Percentiles rank a stretch among this genome's conserved stretches.
Evolutionary conservation across 2,113 vertebrate genomes (phyloP).

Genomic region (Vidua chalybeata): DNA sequence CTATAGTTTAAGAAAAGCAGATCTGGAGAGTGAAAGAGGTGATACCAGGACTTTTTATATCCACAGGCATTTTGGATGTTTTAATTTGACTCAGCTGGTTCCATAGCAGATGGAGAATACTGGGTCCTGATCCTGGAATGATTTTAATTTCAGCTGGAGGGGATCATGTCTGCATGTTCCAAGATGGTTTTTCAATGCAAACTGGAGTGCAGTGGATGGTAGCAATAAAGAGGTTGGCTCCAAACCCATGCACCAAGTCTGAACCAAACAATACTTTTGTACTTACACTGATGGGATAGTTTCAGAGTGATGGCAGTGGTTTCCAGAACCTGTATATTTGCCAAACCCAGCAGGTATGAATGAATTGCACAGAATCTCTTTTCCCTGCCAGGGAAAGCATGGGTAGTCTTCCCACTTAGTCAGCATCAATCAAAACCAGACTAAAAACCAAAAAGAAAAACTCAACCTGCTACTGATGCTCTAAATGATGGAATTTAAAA

Average conservation of each 20-base stretch:
- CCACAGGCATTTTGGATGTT: not conserved
- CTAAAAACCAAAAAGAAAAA: not conserved
- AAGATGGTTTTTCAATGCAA: not conserved
- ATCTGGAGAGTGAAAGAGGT: not conserved
- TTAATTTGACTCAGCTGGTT: not conserved
- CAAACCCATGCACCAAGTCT: not conserved
- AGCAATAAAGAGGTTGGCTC: not conserved
- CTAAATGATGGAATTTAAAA: not conserved
- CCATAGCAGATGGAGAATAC: not conserved
- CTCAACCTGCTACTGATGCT: not conserved
- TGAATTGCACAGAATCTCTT: not conserved
- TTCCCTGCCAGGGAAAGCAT: not conserved
- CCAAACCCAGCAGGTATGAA: not conserved
- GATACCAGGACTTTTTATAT: not conserved
- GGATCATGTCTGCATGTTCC: not conserved
- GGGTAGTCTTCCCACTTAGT: not conserved
- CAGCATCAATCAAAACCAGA: not conserved
- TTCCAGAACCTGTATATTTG: not conserved
- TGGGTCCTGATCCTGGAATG: not conserved
- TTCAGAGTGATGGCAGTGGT: not conserved
- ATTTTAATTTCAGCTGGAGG: not conserved
- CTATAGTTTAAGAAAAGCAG: not conserved
- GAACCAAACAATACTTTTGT: not conserved
- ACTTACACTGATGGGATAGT: accelerated
- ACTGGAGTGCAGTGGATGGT: not conserved